phyloP scores from a whole-genome alignment of 2,888 invertebrate species.

The Torymus texanus region DNA sequence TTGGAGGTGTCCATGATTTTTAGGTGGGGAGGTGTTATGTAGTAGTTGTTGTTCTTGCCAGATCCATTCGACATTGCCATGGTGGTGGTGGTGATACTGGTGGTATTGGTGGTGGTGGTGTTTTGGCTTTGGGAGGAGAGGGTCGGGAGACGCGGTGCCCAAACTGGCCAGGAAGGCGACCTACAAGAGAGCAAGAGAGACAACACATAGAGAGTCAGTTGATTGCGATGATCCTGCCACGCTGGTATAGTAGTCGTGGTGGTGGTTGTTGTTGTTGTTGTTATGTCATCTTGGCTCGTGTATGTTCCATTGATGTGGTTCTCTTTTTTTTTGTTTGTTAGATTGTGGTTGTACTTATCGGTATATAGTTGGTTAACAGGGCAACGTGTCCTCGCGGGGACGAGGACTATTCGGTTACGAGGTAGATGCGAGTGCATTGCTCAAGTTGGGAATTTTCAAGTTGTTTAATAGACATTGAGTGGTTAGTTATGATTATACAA shows the following conservation, averaged over 20 bases:
- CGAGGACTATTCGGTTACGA: too few relatives aligned
- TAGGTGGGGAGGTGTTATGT: neutral
- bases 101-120: too few relatives aligned
- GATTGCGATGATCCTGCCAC: neutral
- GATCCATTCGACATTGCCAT: conserved; percentile 34
- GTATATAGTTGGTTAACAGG: too few relatives aligned
- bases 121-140: conserved; percentile 60
- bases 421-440: too few relatives aligned
- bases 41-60: conserved; percentile 46
- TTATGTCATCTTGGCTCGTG: too few relatives aligned
- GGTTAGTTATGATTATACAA: neutral
- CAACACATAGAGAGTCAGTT: conserved; percentile 14
- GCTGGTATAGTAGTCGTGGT: too few relatives aligned
- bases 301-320: neutral
- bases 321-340: neutral
- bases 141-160: conserved; percentile 76
- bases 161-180: conserved; percentile 80
- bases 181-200: conserved; percentile 73
- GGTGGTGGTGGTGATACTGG: too few relatives aligned
- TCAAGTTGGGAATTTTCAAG: too few relatives aligned
- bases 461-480: too few relatives aligned
- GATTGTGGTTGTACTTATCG: too few relatives aligned
- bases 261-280: too few relatives aligned
- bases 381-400: too few relatives aligned
- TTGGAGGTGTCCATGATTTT: conserved; percentile 35